Evolutionary conservation across 2,797 vertebrate genomes (phyloP).

Genomic region (Orestias chungarensis): DNA sequence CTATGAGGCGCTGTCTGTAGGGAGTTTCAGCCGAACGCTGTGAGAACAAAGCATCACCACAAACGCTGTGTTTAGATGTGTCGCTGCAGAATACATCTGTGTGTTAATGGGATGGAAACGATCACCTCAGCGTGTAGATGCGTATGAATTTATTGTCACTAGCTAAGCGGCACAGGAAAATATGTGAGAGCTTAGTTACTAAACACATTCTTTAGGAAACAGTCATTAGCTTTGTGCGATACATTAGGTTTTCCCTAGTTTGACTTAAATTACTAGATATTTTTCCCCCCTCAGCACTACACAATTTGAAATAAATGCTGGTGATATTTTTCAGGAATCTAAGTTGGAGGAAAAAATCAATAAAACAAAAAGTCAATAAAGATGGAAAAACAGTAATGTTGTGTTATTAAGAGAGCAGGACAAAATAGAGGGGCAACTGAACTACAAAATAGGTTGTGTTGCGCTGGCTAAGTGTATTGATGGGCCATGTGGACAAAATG

Average conservation of each 20-base stretch:
- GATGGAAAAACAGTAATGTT: conserved; percentile 4
- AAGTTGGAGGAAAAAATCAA: conserved; percentile 19
- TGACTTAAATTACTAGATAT: background rate
- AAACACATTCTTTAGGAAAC: conserved; percentile 15
- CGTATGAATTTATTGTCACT: conserved; percentile 12
- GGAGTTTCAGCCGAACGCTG: conserved; percentile 10
- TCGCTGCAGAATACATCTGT: conserved; percentile 9
- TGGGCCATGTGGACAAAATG: conserved; percentile 5
- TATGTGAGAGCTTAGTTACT: background rate
- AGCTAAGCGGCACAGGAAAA: background rate
- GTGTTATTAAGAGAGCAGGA: conserved; percentile 1
- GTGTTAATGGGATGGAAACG: conserved; percentile 32
- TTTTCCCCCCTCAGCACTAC: background rate
- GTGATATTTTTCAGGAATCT: conserved; percentile 30
- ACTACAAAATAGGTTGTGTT: conserved; percentile 26
- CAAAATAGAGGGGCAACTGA: conserved; percentile 20
- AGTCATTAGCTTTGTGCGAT: conserved; percentile 7
- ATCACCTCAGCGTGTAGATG: conserved; percentile 13
- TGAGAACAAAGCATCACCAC: conserved; percentile 22
- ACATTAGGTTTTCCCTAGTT: too few relatives aligned
- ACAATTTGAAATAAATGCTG: conserved; percentile 31
- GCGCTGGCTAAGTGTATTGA: conserved; percentile 11
- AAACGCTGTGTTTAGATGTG: background rate
- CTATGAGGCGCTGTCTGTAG: conserved; percentile 4
- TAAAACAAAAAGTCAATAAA: conserved; percentile 6